phyloP scores from a whole-genome alignment of 2,888 invertebrate species.

The Cryptocheilus praepositus region DNA sequence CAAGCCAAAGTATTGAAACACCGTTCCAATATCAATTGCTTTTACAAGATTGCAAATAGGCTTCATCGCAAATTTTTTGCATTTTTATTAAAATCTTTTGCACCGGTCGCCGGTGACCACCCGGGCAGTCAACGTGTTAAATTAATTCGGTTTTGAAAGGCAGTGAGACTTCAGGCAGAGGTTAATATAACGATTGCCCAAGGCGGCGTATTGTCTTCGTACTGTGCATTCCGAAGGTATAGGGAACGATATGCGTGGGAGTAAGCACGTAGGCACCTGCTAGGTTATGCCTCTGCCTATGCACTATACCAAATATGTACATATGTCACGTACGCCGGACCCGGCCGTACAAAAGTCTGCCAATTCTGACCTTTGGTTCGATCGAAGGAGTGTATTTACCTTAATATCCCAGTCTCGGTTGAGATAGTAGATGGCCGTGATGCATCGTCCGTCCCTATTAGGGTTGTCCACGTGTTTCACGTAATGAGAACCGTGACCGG shows the following conservation, averaged over 20 bases:
- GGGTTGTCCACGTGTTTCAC: conserved; percentile 99
- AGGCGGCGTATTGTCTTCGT: not conserved
- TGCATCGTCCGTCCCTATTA: conserved; percentile 95
- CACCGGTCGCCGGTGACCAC: too few relatives aligned
- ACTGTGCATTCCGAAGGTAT: too few relatives aligned
- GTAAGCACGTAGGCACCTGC: conserved; percentile 39
- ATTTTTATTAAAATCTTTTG: too few relatives aligned
- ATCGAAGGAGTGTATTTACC: conserved; percentile 73
- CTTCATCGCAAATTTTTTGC: too few relatives aligned
- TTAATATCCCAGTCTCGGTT: conserved; percentile 94
- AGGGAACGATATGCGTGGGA: conserved; percentile 13
- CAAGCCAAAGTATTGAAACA: too few relatives aligned
- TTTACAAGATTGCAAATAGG: too few relatives aligned
- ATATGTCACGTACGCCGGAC: too few relatives aligned
- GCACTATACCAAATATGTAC: too few relatives aligned
- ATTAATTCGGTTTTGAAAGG: conserved; percentile 13
- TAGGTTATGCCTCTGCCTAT: too few relatives aligned
- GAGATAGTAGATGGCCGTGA: conserved; percentile 98
- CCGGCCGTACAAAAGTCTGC: too few relatives aligned
- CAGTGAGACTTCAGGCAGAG: conserved; percentile 15
- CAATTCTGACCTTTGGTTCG: too few relatives aligned
- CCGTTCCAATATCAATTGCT: too few relatives aligned
- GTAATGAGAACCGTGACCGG: conserved; percentile 94
- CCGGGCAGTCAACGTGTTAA: conserved; percentile 10
- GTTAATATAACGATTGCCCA: conserved; percentile 35